Evolutionary conservation across 2,113 vertebrate genomes (phyloP).

Genomic region (Platycercus adscitus): DNA sequence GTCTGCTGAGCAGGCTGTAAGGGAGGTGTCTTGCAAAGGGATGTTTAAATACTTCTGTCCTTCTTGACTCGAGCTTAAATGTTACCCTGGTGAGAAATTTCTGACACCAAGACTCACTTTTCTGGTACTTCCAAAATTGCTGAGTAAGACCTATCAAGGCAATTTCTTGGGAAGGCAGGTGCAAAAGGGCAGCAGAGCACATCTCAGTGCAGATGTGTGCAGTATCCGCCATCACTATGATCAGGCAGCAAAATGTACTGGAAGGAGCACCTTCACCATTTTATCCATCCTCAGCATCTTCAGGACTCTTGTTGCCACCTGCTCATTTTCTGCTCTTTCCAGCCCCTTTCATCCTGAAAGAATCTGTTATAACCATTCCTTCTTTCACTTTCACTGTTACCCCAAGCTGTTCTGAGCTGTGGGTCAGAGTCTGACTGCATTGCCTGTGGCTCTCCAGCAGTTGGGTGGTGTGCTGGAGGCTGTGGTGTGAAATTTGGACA

Average conservation of each 20-base stretch:
- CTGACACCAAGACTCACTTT: not conserved
- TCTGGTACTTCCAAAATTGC: not conserved
- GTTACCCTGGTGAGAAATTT: not conserved
- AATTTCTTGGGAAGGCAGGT: not conserved
- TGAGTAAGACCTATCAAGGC: not conserved
- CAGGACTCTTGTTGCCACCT: not conserved
- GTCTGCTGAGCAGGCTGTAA: not conserved
- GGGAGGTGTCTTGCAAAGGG: not conserved
- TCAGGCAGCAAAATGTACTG: not conserved
- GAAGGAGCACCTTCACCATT: not conserved
- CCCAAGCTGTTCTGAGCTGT: not conserved
- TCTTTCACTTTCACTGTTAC: not conserved
- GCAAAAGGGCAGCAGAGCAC: not conserved
- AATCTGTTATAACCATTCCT: not conserved
- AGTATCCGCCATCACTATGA: accelerated
- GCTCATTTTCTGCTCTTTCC: not conserved
- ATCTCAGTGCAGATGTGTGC: not conserved
- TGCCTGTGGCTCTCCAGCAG: not conserved
- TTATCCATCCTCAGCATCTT: not conserved
- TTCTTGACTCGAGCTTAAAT: not conserved
- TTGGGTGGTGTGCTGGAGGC: not conserved
- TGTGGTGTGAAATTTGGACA: not conserved
- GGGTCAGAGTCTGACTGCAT: not conserved
- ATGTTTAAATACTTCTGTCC: not conserved
- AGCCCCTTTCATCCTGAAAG: not conserved